A percentile compares a stretch with the other conserved stretches of the same genome.
phyloP scores from a whole-genome alignment of 2,888 invertebrate species.

The Crocallis elinguaria region DNA sequence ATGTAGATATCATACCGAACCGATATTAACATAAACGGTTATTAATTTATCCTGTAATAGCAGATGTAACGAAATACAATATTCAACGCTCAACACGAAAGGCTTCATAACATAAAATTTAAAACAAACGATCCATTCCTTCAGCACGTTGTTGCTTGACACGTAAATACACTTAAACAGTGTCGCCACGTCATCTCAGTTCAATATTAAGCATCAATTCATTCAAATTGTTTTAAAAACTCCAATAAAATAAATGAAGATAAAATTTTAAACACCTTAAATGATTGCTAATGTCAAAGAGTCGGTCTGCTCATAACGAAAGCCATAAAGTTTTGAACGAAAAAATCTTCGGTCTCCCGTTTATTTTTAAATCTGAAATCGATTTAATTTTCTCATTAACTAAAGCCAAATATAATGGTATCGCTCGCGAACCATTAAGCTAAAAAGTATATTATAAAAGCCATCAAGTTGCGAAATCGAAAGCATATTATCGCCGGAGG shows the following conservation, averaged over 20 bases:
- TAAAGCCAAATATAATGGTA: conserved; percentile 17
- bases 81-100: conserved; percentile 23
- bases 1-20: not conserved
- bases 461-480: conserved; percentile 57
- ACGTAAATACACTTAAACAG: conserved; percentile 64
- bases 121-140: conserved; percentile 47
- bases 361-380: conserved; percentile 16
- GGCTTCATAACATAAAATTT: conserved; percentile 37
- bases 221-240: conserved; percentile 55
- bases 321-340: conserved; percentile 12
- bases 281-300: conserved; percentile 10
- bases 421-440: conserved; percentile 21
- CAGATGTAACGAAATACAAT: conserved; percentile 32
- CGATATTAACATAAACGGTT: conserved; percentile 11
- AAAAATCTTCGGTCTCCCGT: conserved; percentile 8
- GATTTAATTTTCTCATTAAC: conserved; percentile 39
- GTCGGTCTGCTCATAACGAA: conserved; percentile 3
- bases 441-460: conserved; percentile 47
- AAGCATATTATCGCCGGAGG: conserved; percentile 48
- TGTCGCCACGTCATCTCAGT: conserved; percentile 54
- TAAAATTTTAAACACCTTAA: conserved; percentile 15
- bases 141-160: conserved; percentile 52
- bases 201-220: conserved; percentile 51
- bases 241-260: conserved; percentile 46
- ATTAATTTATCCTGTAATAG: conserved; percentile 24